Conservation (phyloP, 2,888 invertebrate genomes). For the Tetragonisca angustula region DNA sequence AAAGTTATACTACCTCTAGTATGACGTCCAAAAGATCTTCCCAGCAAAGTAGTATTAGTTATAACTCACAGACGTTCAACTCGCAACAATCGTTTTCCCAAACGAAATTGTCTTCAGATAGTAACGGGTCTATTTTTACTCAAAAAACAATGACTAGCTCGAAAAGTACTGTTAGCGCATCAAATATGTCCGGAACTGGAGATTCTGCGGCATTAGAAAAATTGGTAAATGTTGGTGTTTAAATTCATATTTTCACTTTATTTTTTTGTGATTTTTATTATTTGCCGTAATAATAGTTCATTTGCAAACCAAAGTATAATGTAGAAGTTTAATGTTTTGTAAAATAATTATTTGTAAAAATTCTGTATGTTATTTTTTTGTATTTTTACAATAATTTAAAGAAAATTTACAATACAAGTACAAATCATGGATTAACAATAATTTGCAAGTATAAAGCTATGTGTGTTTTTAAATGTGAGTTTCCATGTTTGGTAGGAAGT, state of each 20-base stretch:
- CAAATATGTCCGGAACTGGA: slow-evolving; percentile 74
- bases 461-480: background rate
- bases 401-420: background rate
- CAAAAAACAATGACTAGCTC: slow-evolving; percentile 79
- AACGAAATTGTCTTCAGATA: slow-evolving; percentile 78
- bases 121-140: slow-evolving; percentile 78
- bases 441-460: background rate
- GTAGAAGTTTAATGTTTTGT: background rate
- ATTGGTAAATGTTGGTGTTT: slow-evolving; percentile 81
- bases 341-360: background rate
- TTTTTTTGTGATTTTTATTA: background rate
- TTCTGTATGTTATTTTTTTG: too few relatives aligned
- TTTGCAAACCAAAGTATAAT: background rate
- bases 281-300: background rate
- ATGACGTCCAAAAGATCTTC: slow-evolving; percentile 87
- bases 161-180: slow-evolving; percentile 77
- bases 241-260: slow-evolving; percentile 39
- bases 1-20: slow-evolving; percentile 84
- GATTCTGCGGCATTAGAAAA: slow-evolving; percentile 79
- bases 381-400: background rate
- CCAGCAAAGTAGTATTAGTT: slow-evolving; percentile 86
- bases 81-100: slow-evolving; percentile 79
- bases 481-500: slow-evolving; percentile 73
- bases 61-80: slow-evolving; percentile 80
- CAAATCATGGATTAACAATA: background rate